These are phyloP conservation scores for Azorinus chamasolen DNA, from an alignment of 2,888 invertebrate species.

Conservation along the genomic window DNA sequence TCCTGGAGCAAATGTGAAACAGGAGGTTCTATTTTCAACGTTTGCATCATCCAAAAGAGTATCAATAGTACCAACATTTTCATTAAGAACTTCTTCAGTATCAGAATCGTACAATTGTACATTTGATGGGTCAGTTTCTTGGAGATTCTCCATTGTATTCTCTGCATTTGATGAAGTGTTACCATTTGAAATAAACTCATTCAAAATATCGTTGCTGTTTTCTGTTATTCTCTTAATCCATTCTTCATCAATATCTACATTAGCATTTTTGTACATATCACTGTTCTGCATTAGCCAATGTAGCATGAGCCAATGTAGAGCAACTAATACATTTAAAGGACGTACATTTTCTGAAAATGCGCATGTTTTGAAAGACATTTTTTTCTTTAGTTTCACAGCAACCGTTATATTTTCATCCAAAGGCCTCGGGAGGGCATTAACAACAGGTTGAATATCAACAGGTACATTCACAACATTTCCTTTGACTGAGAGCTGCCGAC, in stretches of 20 bases:
- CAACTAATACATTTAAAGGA: conserved; percentile 34
- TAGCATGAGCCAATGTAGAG: conserved; percentile 42
- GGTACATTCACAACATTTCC: conserved; percentile 60
- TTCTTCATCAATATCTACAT: conserved; percentile 33
- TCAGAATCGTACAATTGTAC: too few relatives aligned
- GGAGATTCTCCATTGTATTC: too few relatives aligned
- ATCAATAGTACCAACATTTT: neutral
- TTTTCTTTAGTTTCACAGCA: conserved; percentile 56
- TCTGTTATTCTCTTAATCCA: conserved; percentile 22
- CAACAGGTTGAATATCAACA: conserved; percentile 54
- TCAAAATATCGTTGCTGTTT: conserved; percentile 3
- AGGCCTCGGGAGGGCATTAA: neutral
- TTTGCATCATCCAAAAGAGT: too few relatives aligned
- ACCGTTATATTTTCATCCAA: conserved; percentile 47
- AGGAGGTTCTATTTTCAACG: too few relatives aligned
- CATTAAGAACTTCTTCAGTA: neutral
- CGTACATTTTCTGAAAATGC: conserved; percentile 51
- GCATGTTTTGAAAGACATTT: conserved; percentile 32
- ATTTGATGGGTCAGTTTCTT: too few relatives aligned
- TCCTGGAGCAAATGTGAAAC: too few relatives aligned
- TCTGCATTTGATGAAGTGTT: too few relatives aligned
- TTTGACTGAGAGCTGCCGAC: conserved; percentile 43
- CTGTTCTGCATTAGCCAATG: too few relatives aligned
- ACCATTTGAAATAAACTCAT: neutral
- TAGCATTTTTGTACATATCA: conserved; percentile 41